Conservation (phyloP, 2,888 invertebrate genomes). For the Pammene fasciana region DNA sequence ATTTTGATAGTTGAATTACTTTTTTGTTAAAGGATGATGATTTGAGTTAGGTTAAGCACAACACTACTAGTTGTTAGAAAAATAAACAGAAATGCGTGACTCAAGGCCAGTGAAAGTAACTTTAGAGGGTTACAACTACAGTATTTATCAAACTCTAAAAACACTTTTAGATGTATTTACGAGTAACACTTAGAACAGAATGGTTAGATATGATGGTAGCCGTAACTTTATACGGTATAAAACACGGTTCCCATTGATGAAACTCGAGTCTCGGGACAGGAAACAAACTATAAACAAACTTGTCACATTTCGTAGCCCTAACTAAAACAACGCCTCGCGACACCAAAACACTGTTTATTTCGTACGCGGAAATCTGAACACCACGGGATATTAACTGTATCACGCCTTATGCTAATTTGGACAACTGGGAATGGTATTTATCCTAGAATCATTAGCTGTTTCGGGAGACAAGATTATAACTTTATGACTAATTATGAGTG, state of each 20-base stretch:
- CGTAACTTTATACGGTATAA: slow-evolving; percentile 37
- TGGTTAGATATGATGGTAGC: slow-evolving; percentile 9
- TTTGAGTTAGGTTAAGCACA: slow-evolving; percentile 7
- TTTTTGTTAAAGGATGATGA: neutral
- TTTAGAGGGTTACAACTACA: slow-evolving; percentile 3
- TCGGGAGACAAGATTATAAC: slow-evolving; percentile 67
- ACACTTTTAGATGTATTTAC: slow-evolving; percentile 4
- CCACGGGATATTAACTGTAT: slow-evolving; percentile 51
- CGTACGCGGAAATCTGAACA: slow-evolving; percentile 51
- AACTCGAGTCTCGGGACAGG: slow-evolving; percentile 70
- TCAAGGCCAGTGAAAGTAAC: slow-evolving; percentile 30
- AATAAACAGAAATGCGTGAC: neutral
- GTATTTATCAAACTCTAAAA: neutral
- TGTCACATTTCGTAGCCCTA: slow-evolving; percentile 61
- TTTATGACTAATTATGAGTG: slow-evolving; percentile 66
- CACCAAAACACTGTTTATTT: slow-evolving; percentile 26
- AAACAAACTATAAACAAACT: slow-evolving; percentile 78
- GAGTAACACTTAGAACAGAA: neutral
- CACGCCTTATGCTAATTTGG: slow-evolving; percentile 53
- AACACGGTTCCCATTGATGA: slow-evolving; percentile 63
- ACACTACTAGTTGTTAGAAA: neutral
- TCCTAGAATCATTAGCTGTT: slow-evolving; percentile 65
- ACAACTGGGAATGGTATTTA: slow-evolving; percentile 61
- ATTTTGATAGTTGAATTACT: neutral
- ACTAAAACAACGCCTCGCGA: slow-evolving; percentile 29